A percentile compares a stretch with the other conserved stretches of the same genome.
phyloP scores from a whole-genome alignment of 1,140 invertebrate species.

The Ceratosolen fusciceps region DNA sequence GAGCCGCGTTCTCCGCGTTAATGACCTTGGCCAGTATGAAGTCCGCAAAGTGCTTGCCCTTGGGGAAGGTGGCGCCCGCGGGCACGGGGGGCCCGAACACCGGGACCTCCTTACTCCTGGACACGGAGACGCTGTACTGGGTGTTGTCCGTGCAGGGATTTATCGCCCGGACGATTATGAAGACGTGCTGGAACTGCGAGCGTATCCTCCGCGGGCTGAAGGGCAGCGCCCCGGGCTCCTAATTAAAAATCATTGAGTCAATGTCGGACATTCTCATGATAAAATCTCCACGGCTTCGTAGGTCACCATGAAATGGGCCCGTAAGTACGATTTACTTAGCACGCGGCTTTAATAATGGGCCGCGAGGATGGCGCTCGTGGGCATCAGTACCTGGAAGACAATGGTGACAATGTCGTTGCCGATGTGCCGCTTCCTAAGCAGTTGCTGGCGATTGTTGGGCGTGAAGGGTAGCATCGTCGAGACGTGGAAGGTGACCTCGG shows the following conservation, averaged over 20 bases:
- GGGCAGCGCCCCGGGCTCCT: conserved; percentile 91
- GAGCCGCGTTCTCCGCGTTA: conserved; percentile 97
- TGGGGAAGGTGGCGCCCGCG: conserved; percentile 86
- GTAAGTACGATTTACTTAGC: too few species aligned
- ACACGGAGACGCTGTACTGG: conserved; percentile 92
- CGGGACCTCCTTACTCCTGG: conserved; percentile 94
- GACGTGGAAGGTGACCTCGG: conserved; percentile 95
- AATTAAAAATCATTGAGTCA: background rate
- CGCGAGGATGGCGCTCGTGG: too few species aligned
- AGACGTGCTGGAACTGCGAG: conserved; percentile 98
- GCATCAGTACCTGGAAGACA: conserved; percentile 82
- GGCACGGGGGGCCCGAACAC: conserved; percentile 95
- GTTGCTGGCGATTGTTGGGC: conserved; percentile 91
- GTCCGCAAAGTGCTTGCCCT: conserved; percentile 91
- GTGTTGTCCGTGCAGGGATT: conserved; percentile 94
- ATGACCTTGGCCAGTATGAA: conserved; percentile 97
- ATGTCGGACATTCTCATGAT: background rate
- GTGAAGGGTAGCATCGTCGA: conserved; percentile 94
- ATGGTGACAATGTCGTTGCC: conserved; percentile 97
- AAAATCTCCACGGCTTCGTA: too few species aligned
- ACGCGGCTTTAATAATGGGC: too few species aligned
- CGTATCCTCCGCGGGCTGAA: conserved; percentile 94
- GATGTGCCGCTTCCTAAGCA: conserved; percentile 92
- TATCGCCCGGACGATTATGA: conserved; percentile 90
- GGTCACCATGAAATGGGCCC: too few species aligned